Conservation (phyloP, 2,113 vertebrate species). For the Penelope pileata region DNA sequence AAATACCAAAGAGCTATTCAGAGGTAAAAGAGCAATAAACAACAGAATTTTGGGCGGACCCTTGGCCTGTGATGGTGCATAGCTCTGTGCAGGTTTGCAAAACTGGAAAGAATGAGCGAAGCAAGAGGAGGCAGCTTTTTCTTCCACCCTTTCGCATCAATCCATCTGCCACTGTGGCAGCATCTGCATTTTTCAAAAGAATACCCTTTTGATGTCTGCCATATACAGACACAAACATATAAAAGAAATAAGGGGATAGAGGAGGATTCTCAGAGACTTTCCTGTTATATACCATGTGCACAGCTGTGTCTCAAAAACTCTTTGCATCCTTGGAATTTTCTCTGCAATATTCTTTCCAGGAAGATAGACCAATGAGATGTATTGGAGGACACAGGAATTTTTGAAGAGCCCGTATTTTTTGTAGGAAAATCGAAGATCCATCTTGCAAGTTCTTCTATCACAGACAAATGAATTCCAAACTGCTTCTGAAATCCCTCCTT, state of each 20-base stretch:
- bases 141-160: neutral
- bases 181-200: neutral
- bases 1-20: neutral
- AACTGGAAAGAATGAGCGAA: neutral
- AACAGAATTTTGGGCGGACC: neutral
- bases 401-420: neutral
- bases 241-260: neutral
- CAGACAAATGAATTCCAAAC: neutral
- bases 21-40: neutral
- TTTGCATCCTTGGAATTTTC: neutral
- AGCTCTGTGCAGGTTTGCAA: neutral
- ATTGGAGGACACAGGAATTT: neutral
- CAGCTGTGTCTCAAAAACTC: neutral
- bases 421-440: neutral
- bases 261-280: neutral
- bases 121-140: neutral
- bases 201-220: neutral
- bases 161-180: neutral
- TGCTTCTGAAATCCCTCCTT: neutral
- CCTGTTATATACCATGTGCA: neutral
- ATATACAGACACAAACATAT: neutral
- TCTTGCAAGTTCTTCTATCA: neutral
- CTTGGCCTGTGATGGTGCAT: neutral
- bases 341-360: neutral
- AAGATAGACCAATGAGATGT: neutral